These are phyloP conservation scores for Platichthys flesus DNA, from an alignment of 2,113 vertebrate genomes.

Conservation along the genomic window DNA sequence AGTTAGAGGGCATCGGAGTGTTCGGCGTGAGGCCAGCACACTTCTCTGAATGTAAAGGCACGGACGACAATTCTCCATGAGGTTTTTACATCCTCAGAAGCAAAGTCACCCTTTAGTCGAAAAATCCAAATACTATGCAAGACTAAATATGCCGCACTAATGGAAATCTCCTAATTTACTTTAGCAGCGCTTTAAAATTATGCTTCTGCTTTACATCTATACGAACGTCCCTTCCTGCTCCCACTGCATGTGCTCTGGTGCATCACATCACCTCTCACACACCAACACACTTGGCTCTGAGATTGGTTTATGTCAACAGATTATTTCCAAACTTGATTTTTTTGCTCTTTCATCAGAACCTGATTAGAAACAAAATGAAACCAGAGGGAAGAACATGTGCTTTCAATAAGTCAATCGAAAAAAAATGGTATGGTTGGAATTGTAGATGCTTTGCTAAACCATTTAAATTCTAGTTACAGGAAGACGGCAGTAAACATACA, in stretches of 20 bases:
- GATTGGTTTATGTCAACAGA: neutral
- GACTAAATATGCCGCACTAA: too few relatives aligned
- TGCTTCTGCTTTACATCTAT: too few relatives aligned
- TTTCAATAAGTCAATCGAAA: neutral
- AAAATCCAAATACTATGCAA: too few relatives aligned
- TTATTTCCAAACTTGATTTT: too few relatives aligned
- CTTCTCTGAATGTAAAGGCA: constrained; percentile 1
- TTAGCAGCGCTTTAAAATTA: too few relatives aligned
- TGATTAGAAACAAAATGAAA: neutral
- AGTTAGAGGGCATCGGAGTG: constrained; percentile 45
- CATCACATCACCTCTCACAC: neutral
- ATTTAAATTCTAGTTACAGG: constrained; percentile 27
- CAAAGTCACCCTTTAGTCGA: too few relatives aligned
- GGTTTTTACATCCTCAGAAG: neutral
- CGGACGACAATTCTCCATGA: neutral
- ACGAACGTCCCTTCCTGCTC: neutral
- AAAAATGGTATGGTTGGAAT: neutral
- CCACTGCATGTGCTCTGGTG: neutral
- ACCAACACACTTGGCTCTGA: neutral
- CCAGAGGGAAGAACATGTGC: neutral
- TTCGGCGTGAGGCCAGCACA: constrained; percentile 26
- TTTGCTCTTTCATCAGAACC: constrained; percentile 2
- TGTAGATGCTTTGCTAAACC: constrained; percentile 25
- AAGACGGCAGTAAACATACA: constrained; percentile 37
- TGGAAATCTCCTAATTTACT: too few relatives aligned